Base-by-base conservation (phyloP, 2,797 vertebrate genomes). In the Ctenopoma multispine region DNA sequence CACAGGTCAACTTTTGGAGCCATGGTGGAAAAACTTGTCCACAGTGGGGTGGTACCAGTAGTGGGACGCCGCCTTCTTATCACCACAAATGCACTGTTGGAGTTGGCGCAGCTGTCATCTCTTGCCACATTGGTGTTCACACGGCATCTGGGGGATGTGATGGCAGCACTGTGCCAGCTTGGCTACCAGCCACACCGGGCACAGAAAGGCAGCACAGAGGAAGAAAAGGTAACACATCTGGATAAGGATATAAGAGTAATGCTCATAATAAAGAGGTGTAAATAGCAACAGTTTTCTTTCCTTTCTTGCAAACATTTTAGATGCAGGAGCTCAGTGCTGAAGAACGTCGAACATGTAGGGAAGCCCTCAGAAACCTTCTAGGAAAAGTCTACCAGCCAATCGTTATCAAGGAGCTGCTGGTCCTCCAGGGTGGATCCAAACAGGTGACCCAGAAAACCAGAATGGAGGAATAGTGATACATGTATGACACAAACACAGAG, bases 341-440 rank as follows among this genome's bases (percentile, higher is more conserved):
- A 0, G 95, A 98, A 79, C 80, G 93, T 50, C 73, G 40, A 0
- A 58, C 8, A 1, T 96, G 95, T 72, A 93, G 70, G 64, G 82
- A 93, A n/a, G 77, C 91, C 13, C 92, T 99, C 36, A 92, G 57
- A 81, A 79, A 79, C 18, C 77, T 97, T 57, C 75, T 99, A 64
- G 94, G 95, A 83, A 95, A 94, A 44, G 95, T 96, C 1, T 98
- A 97, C 88, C 97, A 97, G 67, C 97, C 97, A 0, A 92, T 96
- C 13, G 94, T 95, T 0, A 93, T 98, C 83, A 95, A 93, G 88
- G 96, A 99, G 85, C 93, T 99, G 63, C 93, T 99, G 5, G 20
- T 96, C 41, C 95, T 99, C 59, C 97, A 99, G 86, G 96, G 96
- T 20, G 94, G 94, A 70, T 74, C 95, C 50, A 96, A 92, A 81